Evolutionary conservation across 1,140 invertebrate genomes (phyloP), one percentile per base, ranked within the genome.

Genomic region (Odontomachus brunneus): DNA sequence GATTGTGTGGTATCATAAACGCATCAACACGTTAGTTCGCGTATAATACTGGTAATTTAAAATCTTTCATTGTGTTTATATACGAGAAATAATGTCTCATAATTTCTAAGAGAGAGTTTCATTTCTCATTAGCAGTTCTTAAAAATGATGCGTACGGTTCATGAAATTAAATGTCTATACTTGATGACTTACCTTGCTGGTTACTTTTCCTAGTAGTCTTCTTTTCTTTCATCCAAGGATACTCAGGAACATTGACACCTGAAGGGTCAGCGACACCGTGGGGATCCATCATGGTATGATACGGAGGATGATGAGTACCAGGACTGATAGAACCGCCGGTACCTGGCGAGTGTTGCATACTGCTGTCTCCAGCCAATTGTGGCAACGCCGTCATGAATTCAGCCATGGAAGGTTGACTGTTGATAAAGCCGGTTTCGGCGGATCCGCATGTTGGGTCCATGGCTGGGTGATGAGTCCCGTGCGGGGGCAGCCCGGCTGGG

Each of bases 211-310:
- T 95, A 1, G 97, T 97, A 1, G 98, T 98, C 94, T 99, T 99
- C 95, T 99, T 99, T 94, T 99, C 98, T 92, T 99, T 99, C 98
- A 99, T 99, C 98, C 98, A 99, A 0, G 98, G 97, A 93, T 98
- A 99, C 91, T 99, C 98, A 24, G 98, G 97, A 65, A 98, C 97
- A 92, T 97, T 97, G 88, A 97, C 96, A 24, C 96, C 96, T 5
- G 93, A 92, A 0, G 95, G 95, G 71, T 95, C 95, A 38, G 95
- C 93, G 75, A 95, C 93, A 3, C 95, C 96, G 49, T 96, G 96
- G 0, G 96, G 96, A 72, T 94, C 94, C 88, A 94, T 93, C 90
- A 94, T 93, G 4, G 82, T 73, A 62, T 94, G 94, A 73, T 94
- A 94, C 0, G 95, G 94, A 74, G 95, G 93, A 86, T 94, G 95